These are phyloP conservation scores for Lycaena phlaeas DNA, from an alignment of 2,888 invertebrate species.

Conservation along the genomic window DNA sequence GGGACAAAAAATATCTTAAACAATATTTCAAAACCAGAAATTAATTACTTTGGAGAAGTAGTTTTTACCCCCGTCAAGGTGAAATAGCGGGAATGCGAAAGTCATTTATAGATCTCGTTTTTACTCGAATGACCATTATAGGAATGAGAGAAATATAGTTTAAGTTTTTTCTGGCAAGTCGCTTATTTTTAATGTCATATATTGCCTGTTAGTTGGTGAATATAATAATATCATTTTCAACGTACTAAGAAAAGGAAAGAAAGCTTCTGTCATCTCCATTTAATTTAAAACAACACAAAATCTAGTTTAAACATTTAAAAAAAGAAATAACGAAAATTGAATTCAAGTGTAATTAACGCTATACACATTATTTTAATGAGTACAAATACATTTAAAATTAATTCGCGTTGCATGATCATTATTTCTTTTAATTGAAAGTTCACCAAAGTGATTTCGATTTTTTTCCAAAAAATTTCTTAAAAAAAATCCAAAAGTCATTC, in stretches of 20 bases:
- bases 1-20: background rate
- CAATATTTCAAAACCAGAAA: slow-evolving; percentile 6
- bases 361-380: too few species aligned
- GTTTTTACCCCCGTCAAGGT: slow-evolving; percentile 1
- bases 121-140: background rate
- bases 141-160: slow-evolving; percentile 1
- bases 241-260: too few species aligned
- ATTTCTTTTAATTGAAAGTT: background rate
- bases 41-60: background rate
- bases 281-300: too few species aligned
- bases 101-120: slow-evolving; percentile 6
- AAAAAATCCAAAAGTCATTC: too few species aligned
- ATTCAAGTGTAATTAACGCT: too few species aligned
- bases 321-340: too few species aligned
- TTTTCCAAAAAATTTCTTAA: too few species aligned
- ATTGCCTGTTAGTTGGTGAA: background rate
- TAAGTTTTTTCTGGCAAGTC: background rate
- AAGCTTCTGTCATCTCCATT: too few species aligned
- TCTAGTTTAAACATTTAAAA: too few species aligned
- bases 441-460: background rate
- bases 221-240: too few species aligned
- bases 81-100: slow-evolving; percentile 1
- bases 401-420: background rate
- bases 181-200: background rate
- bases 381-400: background rate